phyloP scores from a whole-genome alignment of 2,113 vertebrate species.

The Micronycteris hirsuta region DNA sequence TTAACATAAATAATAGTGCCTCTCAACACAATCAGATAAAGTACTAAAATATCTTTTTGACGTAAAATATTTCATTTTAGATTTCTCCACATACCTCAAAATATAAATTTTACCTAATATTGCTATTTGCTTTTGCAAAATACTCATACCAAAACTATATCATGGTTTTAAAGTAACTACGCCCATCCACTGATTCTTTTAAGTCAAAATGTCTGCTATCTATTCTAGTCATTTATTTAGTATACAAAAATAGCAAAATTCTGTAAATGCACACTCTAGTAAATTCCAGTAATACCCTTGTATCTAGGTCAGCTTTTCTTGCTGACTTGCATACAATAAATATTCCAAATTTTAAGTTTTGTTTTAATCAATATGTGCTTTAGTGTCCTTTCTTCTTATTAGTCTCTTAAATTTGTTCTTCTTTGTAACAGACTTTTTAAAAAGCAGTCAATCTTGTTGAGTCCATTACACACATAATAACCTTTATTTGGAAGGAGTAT shows the following conservation, averaged over 20 bases:
- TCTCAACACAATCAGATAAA: background rate
- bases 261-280: background rate
- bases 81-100: background rate
- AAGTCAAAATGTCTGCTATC: constrained; percentile 16
- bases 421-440: constrained; percentile 26
- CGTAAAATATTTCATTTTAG: background rate
- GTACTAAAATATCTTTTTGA: background rate
- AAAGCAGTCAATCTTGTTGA: constrained; percentile 7
- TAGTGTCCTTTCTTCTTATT: constrained; percentile 34
- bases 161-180: background rate
- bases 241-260: constrained; percentile 16
- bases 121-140: background rate
- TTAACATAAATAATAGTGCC: background rate
- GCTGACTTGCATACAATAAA: constrained; percentile 47
- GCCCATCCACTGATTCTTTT: background rate
- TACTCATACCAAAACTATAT: background rate
- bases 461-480: constrained; percentile 34
- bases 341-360: constrained; percentile 49
- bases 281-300: constrained; percentile 51
- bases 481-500: background rate
- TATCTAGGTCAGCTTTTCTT: constrained; percentile 53
- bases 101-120: background rate
- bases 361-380: constrained; percentile 61
- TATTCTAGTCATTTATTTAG: background rate
- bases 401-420: constrained; percentile 47